These are phyloP conservation scores for Brachionus paranguensis DNA, from an alignment of 1,140 invertebrate species.

Conservation along the genomic window DNA sequence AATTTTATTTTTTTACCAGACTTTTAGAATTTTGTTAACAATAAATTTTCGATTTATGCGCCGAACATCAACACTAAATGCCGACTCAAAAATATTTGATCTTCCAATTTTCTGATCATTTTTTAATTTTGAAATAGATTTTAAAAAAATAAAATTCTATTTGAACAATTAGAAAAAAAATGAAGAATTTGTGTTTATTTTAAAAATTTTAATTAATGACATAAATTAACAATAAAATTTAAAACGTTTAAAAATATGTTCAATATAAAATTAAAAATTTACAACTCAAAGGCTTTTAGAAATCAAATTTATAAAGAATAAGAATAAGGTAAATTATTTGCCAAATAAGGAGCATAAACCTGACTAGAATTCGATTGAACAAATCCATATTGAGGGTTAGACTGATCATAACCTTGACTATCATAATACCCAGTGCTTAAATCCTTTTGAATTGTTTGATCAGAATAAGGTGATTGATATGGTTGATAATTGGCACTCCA, in stretches of 20 bases:
- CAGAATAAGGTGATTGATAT: not conserved
- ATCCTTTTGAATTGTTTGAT: not conserved
- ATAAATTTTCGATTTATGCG: no score
- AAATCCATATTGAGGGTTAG: not conserved
- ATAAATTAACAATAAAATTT: not conserved
- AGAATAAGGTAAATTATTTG: not conserved
- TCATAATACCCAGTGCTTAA: not conserved
- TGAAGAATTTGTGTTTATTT: not conserved
- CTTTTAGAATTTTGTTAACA: no score
- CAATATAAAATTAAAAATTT: not conserved
- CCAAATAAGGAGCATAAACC: not conserved
- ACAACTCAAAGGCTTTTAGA: not conserved
- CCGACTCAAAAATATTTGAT: no score
- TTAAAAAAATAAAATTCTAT: no score
- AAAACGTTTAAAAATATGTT: not conserved
- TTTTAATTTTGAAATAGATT: not conserved
- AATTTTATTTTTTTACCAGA: no score
- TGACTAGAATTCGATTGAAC: not conserved
- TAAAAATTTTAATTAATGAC: not conserved
- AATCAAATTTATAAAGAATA: not conserved
- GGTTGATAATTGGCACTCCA: not conserved
- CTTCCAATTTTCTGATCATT: no score
- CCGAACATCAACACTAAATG: no score
- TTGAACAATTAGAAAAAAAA: not conserved
- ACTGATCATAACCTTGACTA: not conserved